Evolutionary conservation across 2,113 vertebrate genomes (phyloP).

Genomic region (Redunca redunca): DNA sequence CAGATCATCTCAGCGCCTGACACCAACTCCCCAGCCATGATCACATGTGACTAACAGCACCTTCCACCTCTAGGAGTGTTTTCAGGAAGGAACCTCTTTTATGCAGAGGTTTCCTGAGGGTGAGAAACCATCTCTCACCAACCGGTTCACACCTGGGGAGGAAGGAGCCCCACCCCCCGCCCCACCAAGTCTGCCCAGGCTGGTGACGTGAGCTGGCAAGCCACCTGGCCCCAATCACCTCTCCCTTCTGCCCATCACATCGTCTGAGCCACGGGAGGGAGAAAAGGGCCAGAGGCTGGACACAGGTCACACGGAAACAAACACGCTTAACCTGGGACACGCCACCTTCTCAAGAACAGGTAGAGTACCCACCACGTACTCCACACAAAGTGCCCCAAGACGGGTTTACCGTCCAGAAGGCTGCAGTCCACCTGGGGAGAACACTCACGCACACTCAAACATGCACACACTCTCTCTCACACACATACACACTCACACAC

Average conservation of each 20-base stretch:
- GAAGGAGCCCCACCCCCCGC: neutral
- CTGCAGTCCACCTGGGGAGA: neutral
- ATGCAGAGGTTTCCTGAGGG: neutral
- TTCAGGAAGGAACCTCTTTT: neutral
- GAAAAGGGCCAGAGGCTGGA: neutral
- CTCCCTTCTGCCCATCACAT: neutral
- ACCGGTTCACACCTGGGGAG: neutral
- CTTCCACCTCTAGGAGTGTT: neutral
- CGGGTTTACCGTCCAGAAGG: neutral
- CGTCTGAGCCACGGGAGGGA: neutral
- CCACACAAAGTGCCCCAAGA: neutral
- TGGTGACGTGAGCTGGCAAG: accelerated
- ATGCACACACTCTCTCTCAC: too few relatives aligned
- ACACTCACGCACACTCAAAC: neutral
- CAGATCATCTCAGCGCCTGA: neutral
- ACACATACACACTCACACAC: too few relatives aligned
- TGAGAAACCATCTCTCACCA: neutral
- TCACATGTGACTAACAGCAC: neutral
- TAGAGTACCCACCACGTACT: neutral
- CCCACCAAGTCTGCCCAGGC: neutral
- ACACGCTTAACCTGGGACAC: neutral
- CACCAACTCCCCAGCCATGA: neutral
- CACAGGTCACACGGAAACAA: neutral
- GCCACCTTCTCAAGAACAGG: neutral
- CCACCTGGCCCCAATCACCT: neutral